A percentile compares a stretch with the other conserved stretches of the same genome.
Conservation (phyloP, 2,113 vertebrate genomes). For the Vulpes ferrilata region DNA sequence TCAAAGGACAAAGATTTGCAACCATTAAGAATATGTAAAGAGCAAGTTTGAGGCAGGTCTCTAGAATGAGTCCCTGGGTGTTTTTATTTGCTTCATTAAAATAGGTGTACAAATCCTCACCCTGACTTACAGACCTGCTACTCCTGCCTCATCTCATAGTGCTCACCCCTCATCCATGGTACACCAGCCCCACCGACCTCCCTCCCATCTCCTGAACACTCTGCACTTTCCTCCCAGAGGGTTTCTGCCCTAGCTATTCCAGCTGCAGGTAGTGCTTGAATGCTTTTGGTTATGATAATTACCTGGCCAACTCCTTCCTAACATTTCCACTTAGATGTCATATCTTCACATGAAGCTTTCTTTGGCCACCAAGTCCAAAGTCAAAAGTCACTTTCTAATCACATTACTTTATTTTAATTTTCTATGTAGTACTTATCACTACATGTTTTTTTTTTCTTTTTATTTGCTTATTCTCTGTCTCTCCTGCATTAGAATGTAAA, state of each 20-base stretch:
- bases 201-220: neutral
- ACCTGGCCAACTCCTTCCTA: neutral
- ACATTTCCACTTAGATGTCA: neutral
- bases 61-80: neutral
- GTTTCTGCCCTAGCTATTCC: neutral
- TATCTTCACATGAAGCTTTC: slow-evolving; percentile 9
- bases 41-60: neutral
- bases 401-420: neutral
- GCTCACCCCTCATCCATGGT: neutral
- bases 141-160: neutral
- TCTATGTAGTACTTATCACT: neutral
- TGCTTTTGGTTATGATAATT: neutral
- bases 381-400: slow-evolving; percentile 9
- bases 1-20: slow-evolving; percentile 61
- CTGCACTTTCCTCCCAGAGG: neutral
- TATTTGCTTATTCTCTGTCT: neutral
- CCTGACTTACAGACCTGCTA: neutral
- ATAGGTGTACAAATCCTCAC: neutral
- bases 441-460: slow-evolving; percentile 6
- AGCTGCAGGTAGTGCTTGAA: neutral
- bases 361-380: neutral
- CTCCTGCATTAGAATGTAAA: neutral
- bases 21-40: slow-evolving; percentile 44
- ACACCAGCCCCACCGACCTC: neutral
- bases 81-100: slow-evolving; percentile 52